Percentiles rank a stretch among this genome's conserved stretches.
Conservation (phyloP, 1,140 invertebrate species). For the Mactra quadrangularis region DNA sequence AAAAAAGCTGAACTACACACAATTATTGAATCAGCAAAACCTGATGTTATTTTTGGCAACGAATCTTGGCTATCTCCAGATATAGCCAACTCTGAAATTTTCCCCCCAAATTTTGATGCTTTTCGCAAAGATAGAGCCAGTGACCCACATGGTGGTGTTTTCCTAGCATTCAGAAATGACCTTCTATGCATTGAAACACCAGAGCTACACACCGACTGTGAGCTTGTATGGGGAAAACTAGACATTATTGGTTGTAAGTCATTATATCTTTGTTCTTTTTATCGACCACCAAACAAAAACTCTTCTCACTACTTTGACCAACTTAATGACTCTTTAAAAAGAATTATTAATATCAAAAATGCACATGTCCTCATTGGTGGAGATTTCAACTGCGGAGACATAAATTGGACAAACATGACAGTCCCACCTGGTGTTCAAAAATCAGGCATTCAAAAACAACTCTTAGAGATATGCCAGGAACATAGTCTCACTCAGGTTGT, state of each 20-base stretch:
- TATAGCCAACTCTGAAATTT: constrained; percentile 33
- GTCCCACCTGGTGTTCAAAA: not conserved
- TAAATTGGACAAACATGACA: not conserved
- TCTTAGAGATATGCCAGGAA: constrained; percentile 7
- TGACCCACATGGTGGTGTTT: constrained; percentile 39
- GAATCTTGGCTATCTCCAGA: no score
- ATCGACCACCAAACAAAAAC: constrained; percentile 1
- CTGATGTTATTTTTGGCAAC: no score
- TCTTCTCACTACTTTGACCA: not conserved
- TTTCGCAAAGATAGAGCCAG: constrained; percentile 57
- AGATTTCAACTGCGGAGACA: constrained; percentile 15
- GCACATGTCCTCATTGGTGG: constrained; percentile 3
- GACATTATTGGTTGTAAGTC: not conserved
- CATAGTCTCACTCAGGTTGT: not conserved
- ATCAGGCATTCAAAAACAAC: not conserved
- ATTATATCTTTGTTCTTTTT: not conserved
- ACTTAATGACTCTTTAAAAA: not conserved
- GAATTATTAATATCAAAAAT: not conserved
- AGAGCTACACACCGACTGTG: constrained; percentile 29
- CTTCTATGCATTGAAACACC: constrained; percentile 15
- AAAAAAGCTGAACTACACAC: no score
- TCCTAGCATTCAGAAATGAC: constrained; percentile 17
- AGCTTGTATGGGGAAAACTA: not conserved
- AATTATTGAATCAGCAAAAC: no score
- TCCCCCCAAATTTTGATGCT: constrained; percentile 49